A percentile compares a stretch with the other conserved stretches of the same genome.
Evolutionary conservation across 1,140 invertebrate genomes (phyloP).

Genomic region (Nixonia krombeini): DNA sequence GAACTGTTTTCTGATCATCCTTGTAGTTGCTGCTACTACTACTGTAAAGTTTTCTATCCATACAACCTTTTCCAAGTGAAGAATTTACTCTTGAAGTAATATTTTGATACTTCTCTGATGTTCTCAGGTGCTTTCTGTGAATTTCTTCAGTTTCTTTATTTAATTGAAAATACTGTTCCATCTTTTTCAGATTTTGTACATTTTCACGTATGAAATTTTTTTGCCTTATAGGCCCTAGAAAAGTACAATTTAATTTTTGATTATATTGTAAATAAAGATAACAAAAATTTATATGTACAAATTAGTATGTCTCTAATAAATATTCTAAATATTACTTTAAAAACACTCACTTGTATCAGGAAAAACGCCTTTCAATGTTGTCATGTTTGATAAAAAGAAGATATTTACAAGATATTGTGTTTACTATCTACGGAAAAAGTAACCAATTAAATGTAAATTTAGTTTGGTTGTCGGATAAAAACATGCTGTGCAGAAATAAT

Average conservation of each 20-base stretch:
- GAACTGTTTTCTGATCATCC: too few species aligned
- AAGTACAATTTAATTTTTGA: constrained; percentile 8
- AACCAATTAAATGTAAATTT: not conserved
- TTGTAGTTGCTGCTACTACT: too few species aligned
- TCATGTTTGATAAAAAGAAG: constrained; percentile 15
- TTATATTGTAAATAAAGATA: not conserved
- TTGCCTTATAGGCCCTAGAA: constrained; percentile 55
- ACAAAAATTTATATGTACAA: not conserved
- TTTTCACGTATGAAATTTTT: constrained; percentile 71
- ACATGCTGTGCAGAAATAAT: constrained; percentile 1
- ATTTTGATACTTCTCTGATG: constrained; percentile 38
- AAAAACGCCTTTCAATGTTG: constrained; percentile 65
- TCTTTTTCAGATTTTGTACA: constrained; percentile 61
- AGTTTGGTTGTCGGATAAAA: too few species aligned
- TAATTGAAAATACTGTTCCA: constrained; percentile 57
- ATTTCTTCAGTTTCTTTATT: constrained; percentile 47
- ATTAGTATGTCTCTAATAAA: not conserved
- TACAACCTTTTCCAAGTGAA: constrained; percentile 12
- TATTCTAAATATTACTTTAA: too few species aligned
- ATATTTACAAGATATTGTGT: not conserved
- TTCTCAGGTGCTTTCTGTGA: constrained; percentile 16
- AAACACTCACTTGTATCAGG: constrained; percentile 59
- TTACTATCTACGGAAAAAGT: not conserved
- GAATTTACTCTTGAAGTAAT: constrained; percentile 35
- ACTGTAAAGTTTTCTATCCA: constrained; percentile 6